Percentiles rank a stretch among this genome's conserved stretches.
phyloP scores from a whole-genome alignment of 2,888 invertebrate species.

The Erynnis tages region DNA sequence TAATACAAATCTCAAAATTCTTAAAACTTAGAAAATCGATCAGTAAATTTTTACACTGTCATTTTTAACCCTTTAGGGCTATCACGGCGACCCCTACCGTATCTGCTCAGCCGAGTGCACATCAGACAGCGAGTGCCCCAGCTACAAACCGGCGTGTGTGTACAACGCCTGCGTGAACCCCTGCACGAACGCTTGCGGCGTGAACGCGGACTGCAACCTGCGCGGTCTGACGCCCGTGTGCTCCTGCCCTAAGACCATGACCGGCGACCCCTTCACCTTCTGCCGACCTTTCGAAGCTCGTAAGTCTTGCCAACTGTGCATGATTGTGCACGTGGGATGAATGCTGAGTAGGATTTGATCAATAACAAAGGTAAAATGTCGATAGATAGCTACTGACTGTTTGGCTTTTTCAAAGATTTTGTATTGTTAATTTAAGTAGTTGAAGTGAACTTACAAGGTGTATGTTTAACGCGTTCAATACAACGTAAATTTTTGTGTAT shows the following conservation, averaged over 20 bases:
- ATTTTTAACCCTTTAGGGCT: constrained; percentile 85
- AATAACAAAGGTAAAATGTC: too few species aligned
- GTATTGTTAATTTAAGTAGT: too few species aligned
- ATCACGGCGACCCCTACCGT: constrained; percentile 88
- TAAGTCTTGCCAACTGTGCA: constrained; percentile 59
- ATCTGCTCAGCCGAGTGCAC: constrained; percentile 91
- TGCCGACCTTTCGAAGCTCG: constrained; percentile 91
- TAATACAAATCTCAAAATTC: too few species aligned
- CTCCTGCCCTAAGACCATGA: constrained; percentile 93
- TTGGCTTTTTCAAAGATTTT: too few species aligned
- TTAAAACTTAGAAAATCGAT: too few species aligned
- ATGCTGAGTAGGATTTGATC: too few species aligned
- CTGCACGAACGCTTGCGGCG: constrained; percentile 90
- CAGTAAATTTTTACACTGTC: too few species aligned
- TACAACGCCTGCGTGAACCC: constrained; percentile 92
- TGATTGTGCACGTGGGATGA: too few species aligned
- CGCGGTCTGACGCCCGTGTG: constrained; percentile 91
- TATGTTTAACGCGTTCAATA: too few species aligned
- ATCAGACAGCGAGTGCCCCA: constrained; percentile 89
- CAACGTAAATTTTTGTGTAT: too few species aligned
- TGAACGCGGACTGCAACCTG: constrained; percentile 89
- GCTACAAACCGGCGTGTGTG: constrained; percentile 88
- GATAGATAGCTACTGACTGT: too few species aligned
- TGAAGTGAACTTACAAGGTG: too few species aligned
- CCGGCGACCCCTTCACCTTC: constrained; percentile 91